Evolutionary conservation across 2,888 invertebrate species (phyloP).

Genomic region (Scotopteryx bipunctaria): DNA sequence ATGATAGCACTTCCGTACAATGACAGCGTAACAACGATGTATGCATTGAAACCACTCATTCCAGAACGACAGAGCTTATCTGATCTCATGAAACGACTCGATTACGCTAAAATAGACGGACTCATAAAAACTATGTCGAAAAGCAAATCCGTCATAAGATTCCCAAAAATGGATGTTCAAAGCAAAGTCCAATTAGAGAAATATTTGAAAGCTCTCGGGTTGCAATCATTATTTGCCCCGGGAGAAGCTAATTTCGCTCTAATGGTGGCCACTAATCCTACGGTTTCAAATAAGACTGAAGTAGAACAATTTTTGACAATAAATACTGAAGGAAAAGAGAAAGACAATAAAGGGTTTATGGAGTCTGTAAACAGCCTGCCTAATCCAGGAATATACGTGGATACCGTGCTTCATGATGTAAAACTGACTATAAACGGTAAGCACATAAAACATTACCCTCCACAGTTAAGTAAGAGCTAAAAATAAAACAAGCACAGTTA

Average conservation of each 20-base stretch:
- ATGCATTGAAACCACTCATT: slow-evolving; percentile 84
- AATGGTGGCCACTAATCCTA: slow-evolving; percentile 71
- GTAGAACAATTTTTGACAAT: slow-evolving; percentile 54
- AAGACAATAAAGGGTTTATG: slow-evolving; percentile 40
- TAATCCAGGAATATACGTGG: slow-evolving; percentile 86
- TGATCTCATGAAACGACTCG: slow-evolving; percentile 74
- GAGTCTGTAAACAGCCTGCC: slow-evolving; percentile 55
- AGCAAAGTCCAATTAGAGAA: slow-evolving; percentile 81
- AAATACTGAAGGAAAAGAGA: slow-evolving; percentile 39
- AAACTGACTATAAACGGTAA: slow-evolving; percentile 84
- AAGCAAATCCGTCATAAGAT: slow-evolving; percentile 80
- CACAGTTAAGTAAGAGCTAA: slow-evolving; percentile 29
- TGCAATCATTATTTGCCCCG: slow-evolving; percentile 85
- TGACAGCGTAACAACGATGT: slow-evolving; percentile 85
- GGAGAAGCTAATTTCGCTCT: slow-evolving; percentile 86
- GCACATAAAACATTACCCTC: too few relatives aligned
- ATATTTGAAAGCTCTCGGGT: slow-evolving; percentile 82
- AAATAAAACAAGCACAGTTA: background rate
- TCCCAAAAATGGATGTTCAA: slow-evolving; percentile 89
- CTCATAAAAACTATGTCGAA: slow-evolving; percentile 73
- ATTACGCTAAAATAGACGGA: slow-evolving; percentile 71
- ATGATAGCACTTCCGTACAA: slow-evolving; percentile 89
- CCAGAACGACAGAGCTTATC: slow-evolving; percentile 66
- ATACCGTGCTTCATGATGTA: slow-evolving; percentile 86
- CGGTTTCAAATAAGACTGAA: slow-evolving; percentile 47